Conservation (phyloP, 2,797 vertebrate species). For the Rhinoraja longicauda region DNA sequence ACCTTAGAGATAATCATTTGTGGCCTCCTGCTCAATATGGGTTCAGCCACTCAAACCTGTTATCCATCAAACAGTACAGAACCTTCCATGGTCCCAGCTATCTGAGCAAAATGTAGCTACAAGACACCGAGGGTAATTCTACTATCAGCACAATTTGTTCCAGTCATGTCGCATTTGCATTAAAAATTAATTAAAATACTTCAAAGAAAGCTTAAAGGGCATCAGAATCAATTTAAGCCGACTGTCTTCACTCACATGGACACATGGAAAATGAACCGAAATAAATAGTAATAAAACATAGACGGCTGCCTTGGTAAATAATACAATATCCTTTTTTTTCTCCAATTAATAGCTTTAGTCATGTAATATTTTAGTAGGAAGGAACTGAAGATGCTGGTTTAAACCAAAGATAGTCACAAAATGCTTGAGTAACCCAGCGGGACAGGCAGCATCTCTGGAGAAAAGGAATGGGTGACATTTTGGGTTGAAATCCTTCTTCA, state of each 20-base stretch:
- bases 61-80: neutral
- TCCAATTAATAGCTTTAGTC: neutral
- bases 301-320: neutral
- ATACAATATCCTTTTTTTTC: neutral
- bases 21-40: neutral
- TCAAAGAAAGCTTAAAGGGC: neutral
- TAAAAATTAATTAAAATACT: constrained; percentile 8
- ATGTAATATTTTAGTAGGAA: too few relatives aligned
- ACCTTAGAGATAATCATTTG: neutral
- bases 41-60: neutral
- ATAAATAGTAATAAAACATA: neutral
- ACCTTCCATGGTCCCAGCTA: too few relatives aligned
- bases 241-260: neutral
- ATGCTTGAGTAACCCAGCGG: too few relatives aligned
- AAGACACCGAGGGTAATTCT: neutral
- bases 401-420: too few relatives aligned
- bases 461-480: too few relatives aligned
- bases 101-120: neutral
- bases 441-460: too few relatives aligned
- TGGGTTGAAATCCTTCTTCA: too few relatives aligned
- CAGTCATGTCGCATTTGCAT: constrained; percentile 10
- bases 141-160: neutral
- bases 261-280: neutral
- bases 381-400: too few relatives aligned
- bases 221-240: neutral